Evolutionary conservation across 2,888 invertebrate species (phyloP).

Genomic region (Agrenia bidenticulata): DNA sequence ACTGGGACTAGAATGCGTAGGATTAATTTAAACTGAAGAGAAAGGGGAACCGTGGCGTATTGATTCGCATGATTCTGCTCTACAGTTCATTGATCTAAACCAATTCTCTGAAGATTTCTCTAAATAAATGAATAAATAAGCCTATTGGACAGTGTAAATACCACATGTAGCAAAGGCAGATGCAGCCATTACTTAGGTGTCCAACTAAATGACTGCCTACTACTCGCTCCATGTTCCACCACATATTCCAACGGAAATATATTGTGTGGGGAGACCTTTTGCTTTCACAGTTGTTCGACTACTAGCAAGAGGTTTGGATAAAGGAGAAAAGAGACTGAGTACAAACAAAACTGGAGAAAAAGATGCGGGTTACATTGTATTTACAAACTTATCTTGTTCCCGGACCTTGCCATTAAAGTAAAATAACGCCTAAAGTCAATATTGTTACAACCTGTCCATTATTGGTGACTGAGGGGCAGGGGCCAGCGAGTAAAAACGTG

Average conservation of each 20-base stretch:
- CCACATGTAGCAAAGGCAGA: background rate
- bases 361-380: background rate
- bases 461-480: background rate
- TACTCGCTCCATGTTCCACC: constrained; percentile 12
- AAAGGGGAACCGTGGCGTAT: no score
- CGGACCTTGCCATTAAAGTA: background rate
- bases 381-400: constrained; percentile 5
- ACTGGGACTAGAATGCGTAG: no score
- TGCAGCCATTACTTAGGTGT: constrained; percentile 17
- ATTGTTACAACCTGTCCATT: constrained; percentile 18
- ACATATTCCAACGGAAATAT: background rate
- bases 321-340: background rate
- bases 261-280: background rate
- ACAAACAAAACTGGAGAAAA: background rate
- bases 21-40: no score
- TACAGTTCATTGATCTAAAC: no score
- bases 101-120: background rate
- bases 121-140: constrained; percentile 21
- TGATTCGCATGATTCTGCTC: no score
- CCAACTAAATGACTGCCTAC: constrained; percentile 14
- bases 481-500: no score
- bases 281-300: background rate
- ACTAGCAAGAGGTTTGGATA: background rate
- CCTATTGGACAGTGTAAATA: constrained; percentile 6
- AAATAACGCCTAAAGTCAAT: constrained; percentile 11